Conservation (phyloP, 2,888 invertebrate genomes). For the Digitonthophagus gazella region DNA sequence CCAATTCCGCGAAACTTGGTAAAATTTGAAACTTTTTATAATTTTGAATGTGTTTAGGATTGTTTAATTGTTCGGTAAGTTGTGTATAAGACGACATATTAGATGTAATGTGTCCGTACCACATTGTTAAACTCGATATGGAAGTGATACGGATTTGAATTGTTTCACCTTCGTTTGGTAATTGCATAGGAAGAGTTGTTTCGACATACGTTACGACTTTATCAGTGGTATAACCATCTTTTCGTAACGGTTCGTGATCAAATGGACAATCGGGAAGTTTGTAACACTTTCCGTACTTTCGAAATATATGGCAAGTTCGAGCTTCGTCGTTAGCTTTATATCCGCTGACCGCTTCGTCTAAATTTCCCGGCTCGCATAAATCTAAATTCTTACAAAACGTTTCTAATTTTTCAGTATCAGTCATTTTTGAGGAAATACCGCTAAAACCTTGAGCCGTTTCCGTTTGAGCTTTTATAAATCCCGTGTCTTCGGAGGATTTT, state of each 20-base stretch:
- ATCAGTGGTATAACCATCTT: conserved; percentile 22
- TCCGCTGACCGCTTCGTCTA: conserved; percentile 21
- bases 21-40: conserved; percentile 8
- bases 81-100: conserved; percentile 2
- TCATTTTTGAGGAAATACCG: conserved; percentile 19
- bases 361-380: conserved; percentile 12
- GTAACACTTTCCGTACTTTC: conserved; percentile 19
- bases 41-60: conserved; percentile 8
- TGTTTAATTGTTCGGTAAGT: background rate
- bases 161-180: conserved; percentile 13
- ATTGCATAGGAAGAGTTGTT: conserved; percentile 10
- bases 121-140: conserved; percentile 19
- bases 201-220: background rate
- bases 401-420: conserved; percentile 19
- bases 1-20: conserved; percentile 21
- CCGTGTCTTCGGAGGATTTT: background rate
- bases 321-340: conserved; percentile 24
- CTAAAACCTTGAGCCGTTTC: conserved; percentile 24
- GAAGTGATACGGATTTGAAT: conserved; percentile 13
- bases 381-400: conserved; percentile 6
- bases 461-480: conserved; percentile 17
- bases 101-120: conserved; percentile 17
- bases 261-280: conserved; percentile 20
- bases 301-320: conserved; percentile 17
- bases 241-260: conserved; percentile 20